Evolutionary conservation across 2,113 vertebrate species (phyloP), one percentile per base, ranked within the genome.

Genomic region (Xenopus borealis): DNA sequence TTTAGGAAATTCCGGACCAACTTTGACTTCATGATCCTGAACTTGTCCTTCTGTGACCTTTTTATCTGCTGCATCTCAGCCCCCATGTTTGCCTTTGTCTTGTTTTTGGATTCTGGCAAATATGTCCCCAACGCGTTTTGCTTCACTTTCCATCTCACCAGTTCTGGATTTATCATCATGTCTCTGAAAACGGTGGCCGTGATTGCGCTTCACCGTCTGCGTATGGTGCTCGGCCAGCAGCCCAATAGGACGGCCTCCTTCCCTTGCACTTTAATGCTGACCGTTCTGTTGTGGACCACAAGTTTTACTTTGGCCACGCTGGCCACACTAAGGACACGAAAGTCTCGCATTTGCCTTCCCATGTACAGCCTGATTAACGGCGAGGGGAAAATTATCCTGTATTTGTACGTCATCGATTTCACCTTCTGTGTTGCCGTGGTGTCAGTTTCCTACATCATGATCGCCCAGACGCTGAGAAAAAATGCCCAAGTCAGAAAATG

Each of bases 21-120:
- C 88, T 98, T 98, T 62, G 97, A 98, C 83, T 96, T 98, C 83
- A 95, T 98, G 96, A 93, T 98, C 83, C 91, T 99, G 81, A 99
- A 98, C 82, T 84, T 99, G 66, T 97, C 96, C 70, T 96, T 98
- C 86, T 98, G 96, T 1, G 97, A 99, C 81, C 89, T 99, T 78
- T 96, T 98, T 80, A 93, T 99, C 16, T 99, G 96, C 23, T 95
- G 93, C 0, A 92, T 96, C 75, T 94, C 94, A 0, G 93, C 94
- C 0, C 96, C 97, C 78, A 97, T 96, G 95, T 96, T 99, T 12
- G 92, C 93, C 0, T 89, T 96, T 8, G 90, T 95, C 57, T 88
- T 96, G 62, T 96, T 96, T 86, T 86, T 95, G 27, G 93, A 92
- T 17, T 88, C 93, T 0, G 86, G 90, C 14, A 81, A 86, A 0